Percentiles rank a stretch among this genome's conserved stretches.
These are phyloP conservation scores for Passer montanus DNA, from an alignment of 2,113 vertebrate genomes.

Conservation along the genomic window DNA sequence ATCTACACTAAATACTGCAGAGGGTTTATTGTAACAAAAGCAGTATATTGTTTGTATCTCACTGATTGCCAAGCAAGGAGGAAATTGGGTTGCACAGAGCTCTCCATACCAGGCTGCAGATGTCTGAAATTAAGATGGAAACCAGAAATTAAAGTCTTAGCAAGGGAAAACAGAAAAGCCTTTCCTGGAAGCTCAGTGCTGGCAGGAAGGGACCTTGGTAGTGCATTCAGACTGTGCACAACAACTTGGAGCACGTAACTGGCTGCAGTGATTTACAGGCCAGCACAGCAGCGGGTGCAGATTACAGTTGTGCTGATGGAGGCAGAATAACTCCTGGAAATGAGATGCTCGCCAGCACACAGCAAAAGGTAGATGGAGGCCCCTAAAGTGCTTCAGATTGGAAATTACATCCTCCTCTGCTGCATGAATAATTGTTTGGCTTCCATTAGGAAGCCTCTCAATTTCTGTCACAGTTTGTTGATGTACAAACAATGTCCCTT, in stretches of 20 bases:
- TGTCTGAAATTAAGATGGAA: neutral
- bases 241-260: neutral
- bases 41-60: neutral
- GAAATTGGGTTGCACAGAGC: neutral
- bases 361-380: conserved; percentile 17
- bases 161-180: neutral
- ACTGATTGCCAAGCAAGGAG: neutral
- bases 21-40: neutral
- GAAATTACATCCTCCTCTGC: conserved; percentile 18
- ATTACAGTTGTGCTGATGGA: conserved; percentile 31
- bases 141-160: neutral
- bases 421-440: neutral
- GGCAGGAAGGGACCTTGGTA: neutral
- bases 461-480: neutral
- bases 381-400: conserved; percentile 2
- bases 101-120: neutral
- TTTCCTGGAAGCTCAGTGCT: neutral
- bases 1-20: neutral
- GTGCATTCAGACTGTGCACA: neutral
- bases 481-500: neutral
- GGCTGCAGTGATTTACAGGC: conserved; percentile 20
- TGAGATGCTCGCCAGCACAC: conserved; percentile 28
- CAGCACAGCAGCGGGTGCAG: conserved; percentile 22
- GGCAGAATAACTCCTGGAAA: conserved; percentile 54
- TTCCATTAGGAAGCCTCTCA: neutral